phyloP scores from a whole-genome alignment of 2,113 vertebrate genomes.

The Emberiza fucata region DNA sequence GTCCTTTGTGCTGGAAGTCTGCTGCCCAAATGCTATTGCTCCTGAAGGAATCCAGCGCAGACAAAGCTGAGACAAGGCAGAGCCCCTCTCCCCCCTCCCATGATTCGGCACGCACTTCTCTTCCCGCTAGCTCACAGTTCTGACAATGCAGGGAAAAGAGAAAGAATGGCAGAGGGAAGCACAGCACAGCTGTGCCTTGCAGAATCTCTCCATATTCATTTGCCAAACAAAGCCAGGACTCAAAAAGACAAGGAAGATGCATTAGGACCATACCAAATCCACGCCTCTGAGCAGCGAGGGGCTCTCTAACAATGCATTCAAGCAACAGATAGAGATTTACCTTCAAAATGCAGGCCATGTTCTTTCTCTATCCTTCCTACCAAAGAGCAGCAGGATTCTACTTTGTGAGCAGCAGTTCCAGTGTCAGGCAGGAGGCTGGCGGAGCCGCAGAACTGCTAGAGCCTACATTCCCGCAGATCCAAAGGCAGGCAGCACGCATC shows the following conservation, averaged over 20 bases:
- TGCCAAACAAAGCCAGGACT: constrained; percentile 53
- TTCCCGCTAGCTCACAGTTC: constrained; percentile 51
- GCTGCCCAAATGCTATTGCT: not conserved
- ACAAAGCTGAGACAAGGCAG: not conserved
- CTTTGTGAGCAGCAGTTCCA: constrained; percentile 61
- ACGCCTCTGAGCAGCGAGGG: constrained; percentile 39
- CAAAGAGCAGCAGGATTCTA: constrained; percentile 64
- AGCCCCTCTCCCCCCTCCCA: constrained; percentile 24
- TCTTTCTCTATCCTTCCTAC: constrained; percentile 67
- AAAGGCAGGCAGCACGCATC: constrained; percentile 42
- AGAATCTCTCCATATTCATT: constrained; percentile 61
- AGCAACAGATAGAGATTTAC: constrained; percentile 75
- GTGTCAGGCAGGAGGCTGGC: constrained; percentile 55
- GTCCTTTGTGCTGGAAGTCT: not conserved
- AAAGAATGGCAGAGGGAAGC: constrained; percentile 60
- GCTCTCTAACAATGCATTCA: constrained; percentile 57
- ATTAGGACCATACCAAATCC: constrained; percentile 42
- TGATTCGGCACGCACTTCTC: constrained; percentile 17
- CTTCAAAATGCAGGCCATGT: constrained; percentile 82
- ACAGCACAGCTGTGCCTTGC: constrained; percentile 46
- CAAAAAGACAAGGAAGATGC: constrained; percentile 64
- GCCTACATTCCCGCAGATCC: constrained; percentile 70
- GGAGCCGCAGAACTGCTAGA: constrained; percentile 53
- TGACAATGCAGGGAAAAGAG: constrained; percentile 54
- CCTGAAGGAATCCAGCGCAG: not conserved